These are phyloP conservation scores for Hipparchia sbordonii DNA, from an alignment of 2,888 invertebrate species.

Conservation along the genomic window DNA sequence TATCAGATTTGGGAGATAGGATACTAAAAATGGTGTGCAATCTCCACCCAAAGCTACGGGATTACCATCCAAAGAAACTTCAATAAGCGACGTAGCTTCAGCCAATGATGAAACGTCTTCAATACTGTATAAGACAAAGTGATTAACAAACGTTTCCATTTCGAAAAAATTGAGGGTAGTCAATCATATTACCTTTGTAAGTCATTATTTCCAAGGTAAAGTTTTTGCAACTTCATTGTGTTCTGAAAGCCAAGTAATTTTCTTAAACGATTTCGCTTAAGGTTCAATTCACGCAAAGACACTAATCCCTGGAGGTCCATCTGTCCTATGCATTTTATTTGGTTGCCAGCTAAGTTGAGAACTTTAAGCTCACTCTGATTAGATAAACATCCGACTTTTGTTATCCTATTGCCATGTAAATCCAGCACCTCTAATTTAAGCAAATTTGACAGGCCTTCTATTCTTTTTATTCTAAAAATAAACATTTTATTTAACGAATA, in stretches of 20 bases:
- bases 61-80: constrained; percentile 94
- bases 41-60: constrained; percentile 91
- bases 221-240: constrained; percentile 88
- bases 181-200: constrained; percentile 73
- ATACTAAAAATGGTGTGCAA: constrained; percentile 91
- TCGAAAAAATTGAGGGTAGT: neutral
- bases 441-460: constrained; percentile 89
- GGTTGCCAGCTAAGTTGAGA: constrained; percentile 96
- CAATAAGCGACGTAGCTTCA: constrained; percentile 89
- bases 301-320: constrained; percentile 90
- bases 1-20: constrained; percentile 88
- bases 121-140: constrained; percentile 77
- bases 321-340: constrained; percentile 89
- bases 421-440: constrained; percentile 94
- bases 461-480: constrained; percentile 86
- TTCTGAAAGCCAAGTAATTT: constrained; percentile 91
- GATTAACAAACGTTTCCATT: neutral
- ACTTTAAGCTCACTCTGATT: constrained; percentile 91
- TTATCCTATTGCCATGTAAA: constrained; percentile 95
- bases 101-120: constrained; percentile 93
- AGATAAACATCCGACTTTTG: constrained; percentile 87
- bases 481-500: neutral
- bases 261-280: constrained; percentile 92
- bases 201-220: constrained; percentile 93
- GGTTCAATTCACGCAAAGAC: constrained; percentile 92